Evolutionary conservation across 2,888 invertebrate species (phyloP).

Genomic region (Microchrysa polita): DNA sequence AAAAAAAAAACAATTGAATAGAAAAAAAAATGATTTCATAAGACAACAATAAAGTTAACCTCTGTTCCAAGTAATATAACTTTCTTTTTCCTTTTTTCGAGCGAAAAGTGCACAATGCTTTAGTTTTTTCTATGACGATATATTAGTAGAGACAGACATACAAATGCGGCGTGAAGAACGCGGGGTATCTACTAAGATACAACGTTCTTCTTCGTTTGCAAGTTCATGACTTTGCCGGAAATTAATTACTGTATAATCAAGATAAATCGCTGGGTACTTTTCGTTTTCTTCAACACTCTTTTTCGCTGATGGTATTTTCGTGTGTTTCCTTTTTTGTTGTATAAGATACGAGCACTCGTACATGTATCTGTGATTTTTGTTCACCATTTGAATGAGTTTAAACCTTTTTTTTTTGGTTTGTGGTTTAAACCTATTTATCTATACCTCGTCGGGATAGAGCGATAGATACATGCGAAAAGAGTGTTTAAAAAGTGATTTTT

Average conservation of each 20-base stretch:
- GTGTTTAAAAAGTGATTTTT: not conserved
- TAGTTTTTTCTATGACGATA: too few species aligned
- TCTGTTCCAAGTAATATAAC: conserved; percentile 7
- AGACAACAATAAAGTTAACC: too few species aligned
- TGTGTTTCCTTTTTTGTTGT: not conserved
- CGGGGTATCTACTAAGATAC: too few species aligned
- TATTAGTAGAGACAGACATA: too few species aligned
- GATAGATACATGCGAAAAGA: too few species aligned
- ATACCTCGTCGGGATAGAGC: too few species aligned
- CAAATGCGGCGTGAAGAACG: too few species aligned
- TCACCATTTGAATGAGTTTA: not conserved
- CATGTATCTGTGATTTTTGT: not conserved
- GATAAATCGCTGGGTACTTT: conserved; percentile 28
- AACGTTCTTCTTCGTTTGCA: not conserved
- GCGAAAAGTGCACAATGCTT: not conserved
- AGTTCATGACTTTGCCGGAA: conserved; percentile 38
- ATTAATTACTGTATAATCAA: conserved; percentile 43
- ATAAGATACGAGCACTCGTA: not conserved
- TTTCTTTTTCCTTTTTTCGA: conserved; percentile 5
- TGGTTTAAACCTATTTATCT: too few species aligned
- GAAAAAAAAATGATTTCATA: too few species aligned
- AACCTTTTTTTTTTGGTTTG: too few species aligned
- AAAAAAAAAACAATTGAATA: not conserved
- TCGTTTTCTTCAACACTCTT: not conserved
- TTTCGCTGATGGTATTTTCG: not conserved